Percentiles rank a stretch among this genome's conserved stretches.
These are phyloP conservation scores for Sussaba pulchella DNA, from an alignment of 2,888 invertebrate genomes.

Conservation along the genomic window DNA sequence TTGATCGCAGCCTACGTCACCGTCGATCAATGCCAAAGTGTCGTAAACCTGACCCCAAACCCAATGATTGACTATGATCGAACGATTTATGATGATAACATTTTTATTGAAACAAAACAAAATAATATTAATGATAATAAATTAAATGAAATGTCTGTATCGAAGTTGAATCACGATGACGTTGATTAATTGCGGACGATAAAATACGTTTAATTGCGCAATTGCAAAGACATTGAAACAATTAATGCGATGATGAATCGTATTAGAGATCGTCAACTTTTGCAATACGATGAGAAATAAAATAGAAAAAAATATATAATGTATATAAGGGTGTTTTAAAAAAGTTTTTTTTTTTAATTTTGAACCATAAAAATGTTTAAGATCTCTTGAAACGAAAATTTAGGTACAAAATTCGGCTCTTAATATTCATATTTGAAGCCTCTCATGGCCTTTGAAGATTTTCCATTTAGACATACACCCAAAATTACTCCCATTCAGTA, in stretches of 20 bases:
- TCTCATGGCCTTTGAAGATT: no score
- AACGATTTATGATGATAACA: conserved; percentile 33
- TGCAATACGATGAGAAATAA: not conserved
- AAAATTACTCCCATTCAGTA: no score
- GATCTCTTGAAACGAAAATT: no score
- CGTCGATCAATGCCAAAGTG: conserved; percentile 69
- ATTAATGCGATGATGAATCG: conserved; percentile 24
- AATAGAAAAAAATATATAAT: no score
- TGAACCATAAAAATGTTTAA: no score
- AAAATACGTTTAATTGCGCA: conserved; percentile 4
- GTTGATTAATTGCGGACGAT: conserved; percentile 29
- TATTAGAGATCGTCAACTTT: not conserved
- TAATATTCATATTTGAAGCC: no score
- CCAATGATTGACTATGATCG: conserved; percentile 27
- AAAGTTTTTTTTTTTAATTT: no score
- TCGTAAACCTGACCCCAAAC: conserved; percentile 69
- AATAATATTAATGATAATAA: conserved; percentile 17
- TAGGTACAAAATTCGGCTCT: no score
- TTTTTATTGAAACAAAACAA: not conserved
- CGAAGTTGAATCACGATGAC: conserved; percentile 20
- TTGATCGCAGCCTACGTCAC: conserved; percentile 70
- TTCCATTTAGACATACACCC: no score
- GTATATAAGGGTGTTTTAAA: no score
- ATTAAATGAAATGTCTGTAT: not conserved
- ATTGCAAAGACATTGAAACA: conserved; percentile 31